Conservation (phyloP, 2,888 invertebrate species). For the Leptinotarsa rubiginosa region DNA sequence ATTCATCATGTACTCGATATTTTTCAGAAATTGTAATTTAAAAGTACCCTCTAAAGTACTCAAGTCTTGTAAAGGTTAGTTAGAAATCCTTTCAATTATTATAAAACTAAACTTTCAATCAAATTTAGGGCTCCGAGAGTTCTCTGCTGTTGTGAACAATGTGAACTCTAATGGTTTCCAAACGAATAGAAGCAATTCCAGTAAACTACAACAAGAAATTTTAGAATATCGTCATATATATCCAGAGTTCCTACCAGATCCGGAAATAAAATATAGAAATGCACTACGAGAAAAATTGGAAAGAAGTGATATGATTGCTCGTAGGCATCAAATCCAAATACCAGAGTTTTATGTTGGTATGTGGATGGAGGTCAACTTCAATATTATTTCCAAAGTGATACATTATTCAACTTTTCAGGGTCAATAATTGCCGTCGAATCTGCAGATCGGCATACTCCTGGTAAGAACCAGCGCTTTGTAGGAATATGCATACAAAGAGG, state of each 20-base stretch:
- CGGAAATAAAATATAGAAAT: constrained; percentile 83
- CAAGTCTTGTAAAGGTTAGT: constrained; percentile 1
- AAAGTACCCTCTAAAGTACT: neutral
- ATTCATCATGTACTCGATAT: neutral
- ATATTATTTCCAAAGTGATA: too few species aligned
- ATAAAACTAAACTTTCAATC: neutral
- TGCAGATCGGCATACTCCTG: constrained; percentile 86
- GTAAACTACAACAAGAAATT: constrained; percentile 50
- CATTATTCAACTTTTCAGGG: constrained; percentile 68
- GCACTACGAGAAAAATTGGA: constrained; percentile 87
- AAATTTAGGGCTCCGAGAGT: neutral
- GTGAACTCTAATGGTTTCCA: neutral
- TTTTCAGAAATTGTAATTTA: neutral
- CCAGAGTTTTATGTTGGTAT: constrained; percentile 98
- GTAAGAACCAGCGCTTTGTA: constrained; percentile 87
- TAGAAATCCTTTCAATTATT: neutral
- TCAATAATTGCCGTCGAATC: constrained; percentile 89
- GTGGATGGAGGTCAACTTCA: constrained; percentile 54
- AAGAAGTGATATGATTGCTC: constrained; percentile 89
- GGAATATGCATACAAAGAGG: constrained; percentile 93
- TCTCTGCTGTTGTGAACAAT: constrained; percentile 7
- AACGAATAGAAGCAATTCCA: neutral
- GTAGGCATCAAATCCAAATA: constrained; percentile 85
- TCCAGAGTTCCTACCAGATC: constrained; percentile 94
- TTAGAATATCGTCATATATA: constrained; percentile 78